Percentiles rank a stretch among this genome's conserved stretches.
Evolutionary conservation across 92 coral and sea anemone genomes (phyloP).

Genomic region (Anthopleura xanthogrammica): DNA sequence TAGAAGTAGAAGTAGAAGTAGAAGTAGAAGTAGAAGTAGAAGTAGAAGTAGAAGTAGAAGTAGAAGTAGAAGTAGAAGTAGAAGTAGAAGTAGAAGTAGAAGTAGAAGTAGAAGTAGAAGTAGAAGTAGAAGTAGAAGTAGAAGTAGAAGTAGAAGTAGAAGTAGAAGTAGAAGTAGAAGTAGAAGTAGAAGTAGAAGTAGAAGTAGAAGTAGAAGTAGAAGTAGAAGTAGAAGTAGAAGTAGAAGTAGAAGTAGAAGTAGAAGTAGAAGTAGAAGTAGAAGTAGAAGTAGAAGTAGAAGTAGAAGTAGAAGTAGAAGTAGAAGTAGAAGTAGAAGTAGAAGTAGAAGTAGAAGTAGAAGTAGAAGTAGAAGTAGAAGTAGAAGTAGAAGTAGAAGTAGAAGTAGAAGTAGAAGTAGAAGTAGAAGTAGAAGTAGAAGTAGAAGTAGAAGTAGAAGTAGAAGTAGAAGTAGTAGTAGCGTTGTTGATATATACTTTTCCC

Average conservation of each 20-base stretch:
- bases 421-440: too few species aligned
- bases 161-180: background rate
- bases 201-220: background rate
- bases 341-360: background rate
- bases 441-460: too few species aligned
- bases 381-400: too few species aligned
- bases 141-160: background rate
- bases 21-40: background rate
- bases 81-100: background rate
- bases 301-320: background rate
- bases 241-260: background rate
- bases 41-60: background rate
- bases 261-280: background rate
- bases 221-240: background rate
- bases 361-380: too few species aligned
- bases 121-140: background rate
- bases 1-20: background rate
- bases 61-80: background rate
- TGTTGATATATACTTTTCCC: too few species aligned
- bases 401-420: too few species aligned
- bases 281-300: background rate
- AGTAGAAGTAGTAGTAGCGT: too few species aligned
- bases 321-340: background rate
- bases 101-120: background rate
- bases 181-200: background rate